Evolutionary conservation across 2,113 vertebrate genomes (phyloP).

Genomic region (Pagrus major): DNA sequence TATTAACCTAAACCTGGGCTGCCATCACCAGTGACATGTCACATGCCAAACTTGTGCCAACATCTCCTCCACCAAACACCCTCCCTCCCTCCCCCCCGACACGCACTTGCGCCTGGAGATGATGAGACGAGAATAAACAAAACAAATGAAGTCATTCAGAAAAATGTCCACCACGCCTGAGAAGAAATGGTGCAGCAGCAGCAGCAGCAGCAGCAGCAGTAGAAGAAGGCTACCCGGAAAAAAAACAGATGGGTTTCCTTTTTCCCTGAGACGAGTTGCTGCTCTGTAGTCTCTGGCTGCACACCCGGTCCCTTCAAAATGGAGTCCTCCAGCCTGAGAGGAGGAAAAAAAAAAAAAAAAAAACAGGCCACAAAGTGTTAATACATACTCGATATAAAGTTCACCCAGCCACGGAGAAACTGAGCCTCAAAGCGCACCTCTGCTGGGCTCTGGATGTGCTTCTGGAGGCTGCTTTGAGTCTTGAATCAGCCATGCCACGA

Average conservation of each 20-base stretch:
- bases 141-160: background rate
- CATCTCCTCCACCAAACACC: conserved; percentile 32
- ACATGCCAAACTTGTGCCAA: conserved; percentile 70
- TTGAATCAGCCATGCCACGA: conserved; percentile 18
- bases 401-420: conserved; percentile 55
- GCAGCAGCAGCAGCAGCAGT: too few relatives aligned
- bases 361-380: conserved; percentile 87
- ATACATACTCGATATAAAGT: conserved; percentile 74
- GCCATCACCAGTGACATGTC: conserved; percentile 56
- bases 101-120: conserved; percentile 36
- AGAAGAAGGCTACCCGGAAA: conserved; percentile 65
- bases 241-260: conserved; percentile 56
- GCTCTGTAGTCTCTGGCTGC: conserved; percentile 61
- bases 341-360: conserved; percentile 39
- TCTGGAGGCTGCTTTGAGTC: conserved; percentile 6
- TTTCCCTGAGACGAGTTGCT: conserved; percentile 60
- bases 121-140: background rate
- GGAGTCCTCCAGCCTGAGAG: conserved; percentile 82
- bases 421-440: conserved; percentile 40
- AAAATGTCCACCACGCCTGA: conserved; percentile 43
- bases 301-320: conserved; percentile 84
- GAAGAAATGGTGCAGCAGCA: conserved; percentile 41
- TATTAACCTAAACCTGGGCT: conserved; percentile 41
- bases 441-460: conserved; percentile 1
- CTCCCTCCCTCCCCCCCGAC: too few relatives aligned